A percentile compares a stretch with the other conserved stretches of the same genome.
These are phyloP conservation scores for Morpho deidamia DNA, from an alignment of 2,888 invertebrate genomes.

Conservation along the genomic window DNA sequence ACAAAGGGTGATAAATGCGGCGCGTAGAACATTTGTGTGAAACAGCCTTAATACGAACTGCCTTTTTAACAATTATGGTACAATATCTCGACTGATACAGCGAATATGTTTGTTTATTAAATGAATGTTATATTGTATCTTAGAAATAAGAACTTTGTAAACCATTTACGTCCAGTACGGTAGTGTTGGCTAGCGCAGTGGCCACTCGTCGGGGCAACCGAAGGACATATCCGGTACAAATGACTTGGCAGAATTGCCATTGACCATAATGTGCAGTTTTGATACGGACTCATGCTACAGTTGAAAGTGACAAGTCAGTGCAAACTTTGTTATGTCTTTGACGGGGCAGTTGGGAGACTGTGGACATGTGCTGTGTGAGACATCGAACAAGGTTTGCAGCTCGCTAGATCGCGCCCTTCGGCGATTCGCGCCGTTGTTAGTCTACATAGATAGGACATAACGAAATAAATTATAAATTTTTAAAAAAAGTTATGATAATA, in stretches of 20 bases:
- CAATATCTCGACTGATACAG: constrained; percentile 25
- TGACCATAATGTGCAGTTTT: constrained; percentile 3
- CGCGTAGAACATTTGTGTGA: constrained; percentile 2
- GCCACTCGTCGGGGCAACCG: neutral
- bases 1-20: neutral
- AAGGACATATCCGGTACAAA: constrained; percentile 17
- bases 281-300: constrained; percentile 13
- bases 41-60: constrained; percentile 21
- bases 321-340: neutral
- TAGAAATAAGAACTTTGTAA: constrained; percentile 6
- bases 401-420: constrained; percentile 1
- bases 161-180: constrained; percentile 17
- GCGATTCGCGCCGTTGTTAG: constrained; percentile 22
- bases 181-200: constrained; percentile 13
- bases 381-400: neutral
- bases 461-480: constrained; percentile 76
- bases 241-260: constrained; percentile 17
- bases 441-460: constrained; percentile 75
- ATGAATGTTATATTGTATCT: constrained; percentile 12
- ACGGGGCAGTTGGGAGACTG: neutral
- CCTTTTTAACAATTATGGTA: constrained; percentile 23
- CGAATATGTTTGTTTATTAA: constrained; percentile 15
- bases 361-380: neutral
- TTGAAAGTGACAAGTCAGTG: constrained; percentile 13
- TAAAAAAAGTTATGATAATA: constrained; percentile 65